These are phyloP conservation scores for Monodelphis domestica DNA, from an alignment of 2,797 vertebrate genomes.

Conservation along the genomic window DNA sequence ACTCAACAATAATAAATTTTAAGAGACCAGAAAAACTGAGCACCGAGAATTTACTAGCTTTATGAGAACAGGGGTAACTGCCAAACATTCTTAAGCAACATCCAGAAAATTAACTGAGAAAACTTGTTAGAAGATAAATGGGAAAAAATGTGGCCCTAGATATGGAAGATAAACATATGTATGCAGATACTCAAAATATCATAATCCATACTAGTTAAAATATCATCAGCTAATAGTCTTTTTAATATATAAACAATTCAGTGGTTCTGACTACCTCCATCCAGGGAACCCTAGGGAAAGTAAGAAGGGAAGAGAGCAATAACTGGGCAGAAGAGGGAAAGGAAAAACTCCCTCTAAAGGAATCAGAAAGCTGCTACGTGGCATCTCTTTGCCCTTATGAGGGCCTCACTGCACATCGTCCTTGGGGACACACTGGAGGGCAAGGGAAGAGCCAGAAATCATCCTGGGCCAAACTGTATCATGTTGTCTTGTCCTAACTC, in stretches of 20 bases:
- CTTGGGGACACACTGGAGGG: neutral
- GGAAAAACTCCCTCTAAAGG: neutral
- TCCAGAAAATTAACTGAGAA: conserved; percentile 15
- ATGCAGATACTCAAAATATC: conserved; percentile 21
- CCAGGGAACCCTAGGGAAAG: conserved; percentile 4
- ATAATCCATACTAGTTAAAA: neutral
- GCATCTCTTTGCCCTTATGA: neutral
- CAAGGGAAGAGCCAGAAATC: neutral
- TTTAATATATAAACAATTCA: conserved; percentile 3
- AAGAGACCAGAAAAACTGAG: conserved; percentile 21
- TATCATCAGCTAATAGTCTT: neutral
- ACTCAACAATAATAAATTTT: neutral
- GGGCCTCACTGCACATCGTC: neutral
- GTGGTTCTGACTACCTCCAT: neutral
- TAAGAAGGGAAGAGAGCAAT: neutral
- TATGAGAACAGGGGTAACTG: conserved; percentile 31
- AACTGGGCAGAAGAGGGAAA: neutral
- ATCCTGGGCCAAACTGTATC: neutral
- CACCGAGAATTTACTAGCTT: conserved; percentile 16
- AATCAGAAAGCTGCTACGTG: neutral
- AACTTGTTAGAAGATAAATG: conserved; percentile 4
- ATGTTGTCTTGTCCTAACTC: neutral
- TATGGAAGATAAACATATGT: conserved; percentile 3
- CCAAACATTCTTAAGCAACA: neutral
- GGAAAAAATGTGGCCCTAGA: neutral